These are phyloP conservation scores for Actinernus sp. DNA, from an alignment of 92 coral and sea anemone genomes.

Conservation along the genomic window DNA sequence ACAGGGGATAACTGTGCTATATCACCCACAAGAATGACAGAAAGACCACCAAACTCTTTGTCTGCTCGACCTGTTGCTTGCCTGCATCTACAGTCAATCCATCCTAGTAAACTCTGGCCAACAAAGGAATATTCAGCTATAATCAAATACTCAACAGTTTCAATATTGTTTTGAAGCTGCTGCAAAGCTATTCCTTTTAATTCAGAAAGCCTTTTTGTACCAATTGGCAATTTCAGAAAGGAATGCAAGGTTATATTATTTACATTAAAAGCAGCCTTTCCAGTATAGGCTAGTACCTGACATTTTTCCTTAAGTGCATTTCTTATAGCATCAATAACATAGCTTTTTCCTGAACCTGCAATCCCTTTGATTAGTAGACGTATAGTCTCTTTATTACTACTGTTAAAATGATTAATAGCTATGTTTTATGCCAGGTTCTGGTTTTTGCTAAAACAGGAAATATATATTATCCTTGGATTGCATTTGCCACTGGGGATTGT, in stretches of 20 bases:
- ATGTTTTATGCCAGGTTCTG: conserved; percentile 42
- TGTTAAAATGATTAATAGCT: conserved; percentile 18
- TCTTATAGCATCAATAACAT: conserved; percentile 6
- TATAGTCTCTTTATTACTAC: conserved; percentile 1
- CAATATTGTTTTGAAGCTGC: conserved; percentile 61
- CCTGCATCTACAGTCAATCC: conserved; percentile 42
- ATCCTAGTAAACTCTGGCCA: conserved; percentile 48
- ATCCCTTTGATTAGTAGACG: conserved; percentile 5
- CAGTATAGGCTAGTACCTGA: conserved; percentile 45
- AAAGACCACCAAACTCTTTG: conserved; percentile 50
- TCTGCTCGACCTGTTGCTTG: conserved; percentile 59
- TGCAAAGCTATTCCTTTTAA: conserved; percentile 68
- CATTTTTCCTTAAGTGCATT: conserved; percentile 1
- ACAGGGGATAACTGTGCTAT: conserved; percentile 75
- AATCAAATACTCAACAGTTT: conserved; percentile 56
- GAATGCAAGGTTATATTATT: conserved; percentile 55
- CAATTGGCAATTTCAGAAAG: conserved; percentile 53
- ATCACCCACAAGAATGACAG: conserved; percentile 66
- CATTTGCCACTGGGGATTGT: neutral
- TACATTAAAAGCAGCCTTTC: conserved; percentile 65
- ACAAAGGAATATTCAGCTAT: conserved; percentile 70
- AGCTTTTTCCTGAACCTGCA: conserved; percentile 7
- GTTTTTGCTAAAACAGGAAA: conserved; percentile 36
- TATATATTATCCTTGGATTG: conserved; percentile 38
- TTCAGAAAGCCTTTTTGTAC: conserved; percentile 59